Conservation (phyloP, 2,888 invertebrate genomes). For the Tigriopus californicus region DNA sequence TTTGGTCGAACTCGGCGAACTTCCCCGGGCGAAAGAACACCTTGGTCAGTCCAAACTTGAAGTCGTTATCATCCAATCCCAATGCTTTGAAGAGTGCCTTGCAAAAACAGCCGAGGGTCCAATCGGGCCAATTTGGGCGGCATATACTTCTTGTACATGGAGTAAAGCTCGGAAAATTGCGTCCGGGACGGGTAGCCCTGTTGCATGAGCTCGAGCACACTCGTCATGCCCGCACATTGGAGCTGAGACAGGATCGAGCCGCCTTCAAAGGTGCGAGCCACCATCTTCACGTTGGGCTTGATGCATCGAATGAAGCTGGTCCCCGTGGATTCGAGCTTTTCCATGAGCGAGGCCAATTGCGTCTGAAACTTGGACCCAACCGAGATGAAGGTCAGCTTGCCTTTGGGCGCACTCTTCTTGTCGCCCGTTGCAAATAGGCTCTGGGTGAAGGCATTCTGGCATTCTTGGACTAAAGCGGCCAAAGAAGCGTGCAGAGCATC, state of each 20-base stretch:
- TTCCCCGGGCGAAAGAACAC: conserved; percentile 98
- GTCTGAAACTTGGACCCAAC: conserved; percentile 90
- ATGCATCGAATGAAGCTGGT: conserved; percentile 94
- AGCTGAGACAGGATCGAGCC: conserved; percentile 78
- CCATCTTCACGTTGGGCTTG: conserved; percentile 93
- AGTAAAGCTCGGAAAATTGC: conserved; percentile 68
- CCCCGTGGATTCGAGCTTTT: conserved; percentile 76
- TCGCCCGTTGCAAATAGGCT: conserved; percentile 40
- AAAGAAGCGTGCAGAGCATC: conserved; percentile 90
- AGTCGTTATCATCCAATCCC: conserved; percentile 76
- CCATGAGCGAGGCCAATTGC: conserved; percentile 75
- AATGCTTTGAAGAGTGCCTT: conserved; percentile 54
- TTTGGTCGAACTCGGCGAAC: conserved; percentile 89
- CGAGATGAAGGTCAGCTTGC: conserved; percentile 73
- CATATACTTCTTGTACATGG: conserved; percentile 66
- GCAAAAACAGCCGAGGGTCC: conserved; percentile 73
- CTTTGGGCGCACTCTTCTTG: conserved; percentile 32
- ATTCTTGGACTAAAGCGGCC: conserved; percentile 78
- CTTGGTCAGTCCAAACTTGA: conserved; percentile 86
- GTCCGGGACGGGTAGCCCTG: conserved; percentile 72
- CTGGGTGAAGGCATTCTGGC: conserved; percentile 57
- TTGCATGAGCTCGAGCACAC: conserved; percentile 91
- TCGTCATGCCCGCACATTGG: conserved; percentile 86
- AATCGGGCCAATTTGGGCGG: conserved; percentile 63
- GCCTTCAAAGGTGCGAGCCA: conserved; percentile 67